A percentile compares a stretch with the other conserved stretches of the same genome.
These are phyloP conservation scores for Tamias sibiricus DNA, from an alignment of 2,113 vertebrate genomes.

Conservation along the genomic window DNA sequence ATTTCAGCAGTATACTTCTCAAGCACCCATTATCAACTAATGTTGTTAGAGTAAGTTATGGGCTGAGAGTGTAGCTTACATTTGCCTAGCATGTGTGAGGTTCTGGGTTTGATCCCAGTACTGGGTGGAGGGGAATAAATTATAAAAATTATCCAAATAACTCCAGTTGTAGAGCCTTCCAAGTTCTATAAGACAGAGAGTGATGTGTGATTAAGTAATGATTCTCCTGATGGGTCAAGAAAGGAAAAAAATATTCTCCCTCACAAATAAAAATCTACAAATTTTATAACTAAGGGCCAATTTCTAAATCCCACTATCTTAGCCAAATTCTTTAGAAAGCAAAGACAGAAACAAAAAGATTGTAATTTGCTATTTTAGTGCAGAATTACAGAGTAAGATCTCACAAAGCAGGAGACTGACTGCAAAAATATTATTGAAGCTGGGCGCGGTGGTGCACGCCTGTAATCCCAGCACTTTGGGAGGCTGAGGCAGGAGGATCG, in stretches of 20 bases:
- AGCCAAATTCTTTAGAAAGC: neutral
- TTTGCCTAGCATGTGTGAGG: neutral
- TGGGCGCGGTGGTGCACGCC: too few relatives aligned
- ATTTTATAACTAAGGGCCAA: constrained; percentile 16
- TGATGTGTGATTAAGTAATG: neutral
- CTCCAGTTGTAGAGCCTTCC: neutral
- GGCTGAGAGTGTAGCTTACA: neutral
- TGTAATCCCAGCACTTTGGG: too few relatives aligned
- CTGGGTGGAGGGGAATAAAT: neutral
- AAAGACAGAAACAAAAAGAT: neutral
- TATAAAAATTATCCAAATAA: constrained; percentile 12
- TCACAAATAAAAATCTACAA: neutral
- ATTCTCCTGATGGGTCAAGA: neutral
- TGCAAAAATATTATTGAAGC: neutral
- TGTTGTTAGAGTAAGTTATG: neutral
- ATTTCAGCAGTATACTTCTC: neutral
- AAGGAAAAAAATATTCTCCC: neutral
- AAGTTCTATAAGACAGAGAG: neutral
- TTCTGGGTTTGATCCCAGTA: neutral
- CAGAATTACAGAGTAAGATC: neutral
- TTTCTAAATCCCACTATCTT: neutral
- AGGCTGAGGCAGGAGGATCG: too few relatives aligned
- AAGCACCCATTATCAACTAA: neutral
- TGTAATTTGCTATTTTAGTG: neutral
- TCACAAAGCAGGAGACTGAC: neutral